Evolutionary conservation across 2,888 invertebrate genomes (phyloP), one percentile per base, ranked within the genome.

Genomic region (Iselma pallidipennis): DNA sequence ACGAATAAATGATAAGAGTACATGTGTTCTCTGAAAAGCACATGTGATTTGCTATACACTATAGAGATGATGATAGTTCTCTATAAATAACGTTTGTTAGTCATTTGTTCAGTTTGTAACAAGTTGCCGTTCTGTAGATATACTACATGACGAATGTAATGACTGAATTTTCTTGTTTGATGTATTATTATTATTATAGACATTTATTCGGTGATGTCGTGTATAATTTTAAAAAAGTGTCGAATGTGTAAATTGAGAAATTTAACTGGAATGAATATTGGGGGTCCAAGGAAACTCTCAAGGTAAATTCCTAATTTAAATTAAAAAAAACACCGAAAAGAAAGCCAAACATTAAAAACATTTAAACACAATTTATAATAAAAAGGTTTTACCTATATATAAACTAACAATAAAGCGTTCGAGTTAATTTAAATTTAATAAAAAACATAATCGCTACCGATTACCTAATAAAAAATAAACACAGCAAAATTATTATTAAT

Each of bases 151-250:
- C 2, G 29, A 29, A 12, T 51, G 51, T 29, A 31, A 51, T 51
- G 51, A 51, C 19, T 51, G 31, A 12, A 29, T 28, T 14, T 51
- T 51, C 10, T 26, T n/a, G n/a, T n/a, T 29, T 26, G 2, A 29
- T 21, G 12, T 51, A 14, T 19, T 51, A 19, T 21, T 12, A n/a
- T n/a, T n/a, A n/a, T n/a, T n/a, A n/a, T n/a, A n/a, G 16, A 31
- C 51, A 51, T 51, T 51, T 51, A 29, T 12, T 29, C 29, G 51
- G 51, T 51, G 29, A 51, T 51, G 51, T 51, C 51, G 51, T 28
- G 16, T 29, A 51, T 51, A 29, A 51, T 19, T 21, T 51, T 51
- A 19, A 26, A n/a, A 28, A 21, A 14, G 14, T 51, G 28, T 51
- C n/a, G 49, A 21, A 49, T 49, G 49, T 51, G 51, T 51, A 51